Conservation (phyloP, 30 jellyfish, hydroid and myxozoan species). For the Rhopilema esculentum region DNA sequence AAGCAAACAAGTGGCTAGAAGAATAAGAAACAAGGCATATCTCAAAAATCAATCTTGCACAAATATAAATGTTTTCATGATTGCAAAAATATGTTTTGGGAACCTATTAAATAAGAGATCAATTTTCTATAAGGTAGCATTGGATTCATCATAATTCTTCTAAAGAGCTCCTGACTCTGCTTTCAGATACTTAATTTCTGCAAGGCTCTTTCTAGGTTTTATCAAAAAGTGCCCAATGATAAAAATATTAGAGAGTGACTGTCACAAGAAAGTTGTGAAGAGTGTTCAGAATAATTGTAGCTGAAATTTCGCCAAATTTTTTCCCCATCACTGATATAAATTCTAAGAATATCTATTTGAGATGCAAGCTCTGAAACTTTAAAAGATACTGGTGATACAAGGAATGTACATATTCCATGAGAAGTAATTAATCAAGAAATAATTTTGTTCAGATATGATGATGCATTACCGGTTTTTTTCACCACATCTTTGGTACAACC, state of each 20-base stretch:
- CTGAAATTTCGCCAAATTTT: too few relatives aligned
- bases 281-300: too few relatives aligned
- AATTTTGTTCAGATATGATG: not conserved
- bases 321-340: too few relatives aligned
- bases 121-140: not conserved
- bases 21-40: slow-evolving; percentile 33
- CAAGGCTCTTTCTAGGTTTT: too few relatives aligned
- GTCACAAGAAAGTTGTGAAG: too few relatives aligned
- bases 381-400: too few relatives aligned
- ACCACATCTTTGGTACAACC: slow-evolving; percentile 54
- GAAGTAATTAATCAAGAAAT: not conserved
- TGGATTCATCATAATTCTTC: not conserved
- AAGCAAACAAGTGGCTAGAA: slow-evolving; percentile 39
- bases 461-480: slow-evolving; percentile 61
- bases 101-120: not conserved
- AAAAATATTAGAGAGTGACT: too few relatives aligned
- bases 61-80: not conserved
- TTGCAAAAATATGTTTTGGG: not conserved
- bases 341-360: too few relatives aligned
- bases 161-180: not conserved
- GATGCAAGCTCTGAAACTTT: too few relatives aligned
- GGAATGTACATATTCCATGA: too few relatives aligned
- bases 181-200: too few relatives aligned
- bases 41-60: not conserved
- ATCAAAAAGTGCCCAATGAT: too few relatives aligned